Base-by-base conservation (phyloP, 1,140 invertebrate species). In the Homalodisca vitripennis region DNA sequence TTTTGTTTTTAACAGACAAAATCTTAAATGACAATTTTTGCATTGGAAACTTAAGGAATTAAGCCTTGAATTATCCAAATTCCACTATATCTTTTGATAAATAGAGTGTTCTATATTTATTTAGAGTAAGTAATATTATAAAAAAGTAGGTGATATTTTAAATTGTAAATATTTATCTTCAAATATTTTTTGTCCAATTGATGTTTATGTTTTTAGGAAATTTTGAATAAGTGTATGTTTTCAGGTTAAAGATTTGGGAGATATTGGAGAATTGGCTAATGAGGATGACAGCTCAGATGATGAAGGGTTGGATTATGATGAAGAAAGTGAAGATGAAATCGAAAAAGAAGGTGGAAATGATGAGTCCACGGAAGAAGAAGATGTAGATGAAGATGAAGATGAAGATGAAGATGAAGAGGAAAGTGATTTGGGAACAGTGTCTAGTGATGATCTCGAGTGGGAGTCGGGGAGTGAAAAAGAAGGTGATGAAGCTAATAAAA, bases 231-330 rank as follows among this genome's bases (percentile, higher is more conserved):
- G n/a, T n/a, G n/a, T n/a, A n/a, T n/a, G n/a, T 41, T 41, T 41
- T 60, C 24, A 60, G 55, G 55, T 27, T 27, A 3, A 2, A 22
- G 3, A 60, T 10, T 30, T 60, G 27, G 55, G 55, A 29, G 55
- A 60, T 22, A 60, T 60, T 48, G 65, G 41, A 34, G 51, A 48
- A 20, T 51, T 24, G n/a, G 34, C 67, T 14, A 62, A 62, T 62
- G 67, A 68, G 41, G 80, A 80, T 62, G 84, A 85, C 70, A 80
- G 80, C 67, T 81, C 83, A 1, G 85, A 86, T 73, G 84, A 83
- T 68, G 72, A 83, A 6, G 70, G 78, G 60, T 69, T 76, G 13
- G 47, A 73, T n/a, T 75, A 79, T 68, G 77, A 78, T 53, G 82
- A 82, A 65, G 82, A 82, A 26, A 82, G 84, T 64, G 80, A 82